Conservation (phyloP, 1,140 invertebrate genomes). For the Drosophila nannoptera region DNA sequence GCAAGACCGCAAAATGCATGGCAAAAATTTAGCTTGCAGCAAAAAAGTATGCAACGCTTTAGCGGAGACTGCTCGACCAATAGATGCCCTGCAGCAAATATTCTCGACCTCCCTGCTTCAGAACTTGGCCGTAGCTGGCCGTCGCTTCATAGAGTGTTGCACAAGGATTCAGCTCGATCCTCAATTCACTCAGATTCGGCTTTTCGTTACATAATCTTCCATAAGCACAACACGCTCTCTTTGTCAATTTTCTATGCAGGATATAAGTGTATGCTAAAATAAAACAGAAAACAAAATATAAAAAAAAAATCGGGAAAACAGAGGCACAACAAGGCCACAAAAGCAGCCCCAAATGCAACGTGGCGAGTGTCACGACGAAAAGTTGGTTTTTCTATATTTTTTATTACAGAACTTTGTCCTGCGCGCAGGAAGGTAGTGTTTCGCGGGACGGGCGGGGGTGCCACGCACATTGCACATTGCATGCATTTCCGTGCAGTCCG, state of each 20-base stretch:
- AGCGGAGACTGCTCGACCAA: not conserved
- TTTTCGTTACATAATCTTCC: not conserved
- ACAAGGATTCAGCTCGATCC: too few relatives aligned
- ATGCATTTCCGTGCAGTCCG: slow-evolving; percentile 51
- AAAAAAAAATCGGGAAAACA: not conserved
- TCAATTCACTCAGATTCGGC: too few relatives aligned
- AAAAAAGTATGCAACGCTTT: not conserved
- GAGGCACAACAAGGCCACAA: slow-evolving; percentile 27
- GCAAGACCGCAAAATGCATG: slow-evolving; percentile 58
- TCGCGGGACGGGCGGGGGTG: not conserved
- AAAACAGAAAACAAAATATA: slow-evolving; percentile 2
- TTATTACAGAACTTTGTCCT: slow-evolving; percentile 67
- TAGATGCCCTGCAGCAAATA: not conserved
- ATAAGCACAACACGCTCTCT: not conserved
- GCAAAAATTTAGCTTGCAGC: slow-evolving; percentile 55
- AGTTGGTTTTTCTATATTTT: slow-evolving; percentile 37
- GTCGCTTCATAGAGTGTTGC: too few relatives aligned
- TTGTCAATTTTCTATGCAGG: not conserved
- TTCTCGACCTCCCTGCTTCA: too few relatives aligned
- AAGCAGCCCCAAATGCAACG: slow-evolving; percentile 44
- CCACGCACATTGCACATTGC: slow-evolving; percentile 50
- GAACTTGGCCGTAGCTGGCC: too few relatives aligned
- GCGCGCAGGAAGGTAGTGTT: not conserved
- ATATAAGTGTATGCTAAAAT: slow-evolving; percentile 9
- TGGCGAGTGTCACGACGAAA: slow-evolving; percentile 64